Percentiles rank a stretch among this genome's conserved stretches.
These are phyloP conservation scores for Sapajus apella DNA, from an alignment of 2,113 vertebrate species.

Conservation along the genomic window DNA sequence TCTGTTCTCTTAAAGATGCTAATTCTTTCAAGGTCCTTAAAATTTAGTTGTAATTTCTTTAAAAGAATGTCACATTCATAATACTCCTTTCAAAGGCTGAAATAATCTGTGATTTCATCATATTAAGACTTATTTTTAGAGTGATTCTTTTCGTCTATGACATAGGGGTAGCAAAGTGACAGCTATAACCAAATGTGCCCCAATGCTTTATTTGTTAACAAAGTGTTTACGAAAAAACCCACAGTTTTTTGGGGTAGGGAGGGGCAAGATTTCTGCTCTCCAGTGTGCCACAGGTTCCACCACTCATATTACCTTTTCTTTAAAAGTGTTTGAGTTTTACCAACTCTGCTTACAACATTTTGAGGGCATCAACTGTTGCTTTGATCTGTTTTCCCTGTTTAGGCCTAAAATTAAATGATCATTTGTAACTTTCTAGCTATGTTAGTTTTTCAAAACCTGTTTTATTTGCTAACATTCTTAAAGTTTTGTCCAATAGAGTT, in stretches of 20 bases:
- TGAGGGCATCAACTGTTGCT: neutral
- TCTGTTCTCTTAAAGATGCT: too few species aligned
- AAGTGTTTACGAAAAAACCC: neutral
- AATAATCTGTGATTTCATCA: neutral
- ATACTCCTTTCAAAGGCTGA: neutral
- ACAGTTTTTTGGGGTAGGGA: neutral
- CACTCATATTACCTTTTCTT: neutral
- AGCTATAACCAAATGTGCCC: neutral
- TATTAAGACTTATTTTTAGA: neutral
- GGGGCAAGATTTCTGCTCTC: neutral
- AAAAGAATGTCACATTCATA: neutral
- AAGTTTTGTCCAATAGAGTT: neutral
- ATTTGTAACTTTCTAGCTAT: neutral
- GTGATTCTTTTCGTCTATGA: neutral
- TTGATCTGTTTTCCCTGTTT: neutral
- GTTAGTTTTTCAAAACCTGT: neutral
- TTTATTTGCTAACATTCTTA: slow-evolving; percentile 9
- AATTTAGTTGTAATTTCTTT: neutral
- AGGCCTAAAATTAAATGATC: slow-evolving; percentile 6
- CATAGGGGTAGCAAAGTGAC: neutral
- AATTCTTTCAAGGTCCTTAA: neutral
- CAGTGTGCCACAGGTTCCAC: neutral
- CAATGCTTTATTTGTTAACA: neutral
- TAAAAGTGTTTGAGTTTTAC: neutral
- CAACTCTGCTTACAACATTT: neutral